A percentile compares a stretch with the other conserved stretches of the same genome.
Conservation (phyloP, 2,797 vertebrate species). For the Tauraco hartlaubi region DNA sequence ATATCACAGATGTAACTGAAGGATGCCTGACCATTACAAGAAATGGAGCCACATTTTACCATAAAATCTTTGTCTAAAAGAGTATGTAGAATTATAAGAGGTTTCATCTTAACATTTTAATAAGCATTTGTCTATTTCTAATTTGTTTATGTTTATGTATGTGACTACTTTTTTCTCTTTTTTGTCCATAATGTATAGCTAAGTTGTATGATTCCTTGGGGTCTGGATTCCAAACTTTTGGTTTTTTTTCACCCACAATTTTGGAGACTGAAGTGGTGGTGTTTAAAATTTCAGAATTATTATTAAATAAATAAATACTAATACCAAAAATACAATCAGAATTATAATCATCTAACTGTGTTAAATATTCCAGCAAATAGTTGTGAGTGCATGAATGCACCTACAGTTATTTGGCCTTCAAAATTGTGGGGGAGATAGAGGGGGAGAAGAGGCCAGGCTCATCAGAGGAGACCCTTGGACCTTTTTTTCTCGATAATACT, state of each 20-base stretch:
- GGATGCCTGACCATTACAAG: background rate
- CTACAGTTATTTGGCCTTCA: slow-evolving; percentile 31
- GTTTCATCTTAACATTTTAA: slow-evolving; percentile 2
- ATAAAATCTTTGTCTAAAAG: background rate
- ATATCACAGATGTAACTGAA: background rate
- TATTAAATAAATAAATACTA: background rate
- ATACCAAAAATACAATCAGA: background rate
- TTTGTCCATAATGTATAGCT: background rate
- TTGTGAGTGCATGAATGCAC: background rate
- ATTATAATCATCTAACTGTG: background rate
- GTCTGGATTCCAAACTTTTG: background rate
- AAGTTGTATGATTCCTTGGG: background rate
- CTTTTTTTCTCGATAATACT: background rate
- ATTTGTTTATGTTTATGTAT: background rate
- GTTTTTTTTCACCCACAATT: background rate
- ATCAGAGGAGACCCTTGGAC: background rate
- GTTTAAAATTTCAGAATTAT: background rate
- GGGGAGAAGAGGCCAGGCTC: background rate
- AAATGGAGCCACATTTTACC: background rate
- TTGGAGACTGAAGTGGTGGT: slow-evolving; percentile 1
- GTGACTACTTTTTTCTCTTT: background rate
- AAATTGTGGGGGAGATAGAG: background rate
- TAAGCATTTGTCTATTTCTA: background rate
- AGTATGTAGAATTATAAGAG: background rate
- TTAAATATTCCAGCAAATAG: slow-evolving; percentile 7